Evolutionary conservation across 2,888 invertebrate species (phyloP).

Genomic region (Zeuzera pyrina): DNA sequence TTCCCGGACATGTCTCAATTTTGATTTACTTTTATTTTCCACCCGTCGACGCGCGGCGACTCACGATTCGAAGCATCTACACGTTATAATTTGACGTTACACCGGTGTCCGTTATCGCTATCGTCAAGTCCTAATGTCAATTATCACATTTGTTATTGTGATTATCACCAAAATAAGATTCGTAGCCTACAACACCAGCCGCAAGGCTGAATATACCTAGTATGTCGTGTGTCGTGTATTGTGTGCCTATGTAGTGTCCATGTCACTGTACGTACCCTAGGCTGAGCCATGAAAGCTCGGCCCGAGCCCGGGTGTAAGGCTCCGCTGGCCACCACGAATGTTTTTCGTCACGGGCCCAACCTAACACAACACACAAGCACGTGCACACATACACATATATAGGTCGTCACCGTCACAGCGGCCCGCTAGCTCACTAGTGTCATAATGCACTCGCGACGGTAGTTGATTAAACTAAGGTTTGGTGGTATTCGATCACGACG

Average conservation of each 20-base stretch:
- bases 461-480: slow-evolving; percentile 24
- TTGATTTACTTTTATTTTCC: slow-evolving; percentile 24
- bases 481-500: slow-evolving; percentile 49
- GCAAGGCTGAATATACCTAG: slow-evolving; percentile 15
- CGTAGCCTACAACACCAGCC: slow-evolving; percentile 25
- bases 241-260: slow-evolving; percentile 14
- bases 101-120: too few relatives aligned
- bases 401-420: slow-evolving; percentile 66
- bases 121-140: too few relatives aligned
- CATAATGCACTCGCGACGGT: slow-evolving; percentile 71
- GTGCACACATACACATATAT: slow-evolving; percentile 62
- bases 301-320: slow-evolving; percentile 76
- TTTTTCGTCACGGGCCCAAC: slow-evolving; percentile 63
- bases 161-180: too few relatives aligned
- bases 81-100: too few relatives aligned
- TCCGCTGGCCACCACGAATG: slow-evolving; percentile 73
- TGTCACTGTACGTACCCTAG: slow-evolving; percentile 80
- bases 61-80: slow-evolving; percentile 1
- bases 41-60: slow-evolving; percentile 5
- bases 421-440: slow-evolving; percentile 73
- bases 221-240: slow-evolving; percentile 20
- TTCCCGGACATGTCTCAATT: slow-evolving; percentile 26
- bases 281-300: slow-evolving; percentile 91
- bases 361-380: slow-evolving; percentile 69
- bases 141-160: too few relatives aligned